Conservation (phyloP, 2,113 vertebrate genomes). For the Dunckerocampus dactyliophorus region DNA sequence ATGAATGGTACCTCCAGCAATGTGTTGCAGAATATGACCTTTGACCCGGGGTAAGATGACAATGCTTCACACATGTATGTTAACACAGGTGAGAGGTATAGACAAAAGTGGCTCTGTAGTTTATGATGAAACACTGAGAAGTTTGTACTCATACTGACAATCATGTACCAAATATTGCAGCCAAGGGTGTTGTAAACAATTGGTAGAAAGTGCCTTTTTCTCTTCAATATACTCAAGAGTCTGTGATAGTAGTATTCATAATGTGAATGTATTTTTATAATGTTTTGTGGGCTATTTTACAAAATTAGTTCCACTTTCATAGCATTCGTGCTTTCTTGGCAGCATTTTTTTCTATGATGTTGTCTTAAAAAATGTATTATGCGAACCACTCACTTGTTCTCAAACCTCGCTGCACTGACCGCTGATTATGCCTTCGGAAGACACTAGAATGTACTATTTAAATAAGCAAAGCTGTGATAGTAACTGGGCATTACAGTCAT, state of each 20-base stretch:
- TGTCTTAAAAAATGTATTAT: neutral
- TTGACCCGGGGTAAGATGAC: conserved; percentile 38
- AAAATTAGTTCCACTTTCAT: conserved; percentile 10
- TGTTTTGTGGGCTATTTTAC: conserved; percentile 38
- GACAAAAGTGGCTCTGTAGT: neutral
- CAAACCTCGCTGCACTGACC: neutral
- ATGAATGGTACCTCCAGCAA: conserved; percentile 75
- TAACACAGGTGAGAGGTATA: neutral
- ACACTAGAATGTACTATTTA: conserved; percentile 19
- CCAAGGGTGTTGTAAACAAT: conserved; percentile 28
- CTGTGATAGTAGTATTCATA: conserved; percentile 36
- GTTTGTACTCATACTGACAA: conserved; percentile 1
- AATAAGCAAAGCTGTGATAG: conserved; percentile 23
- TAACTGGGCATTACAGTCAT: conserved; percentile 21
- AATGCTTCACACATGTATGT: neutral
- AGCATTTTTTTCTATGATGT: conserved; percentile 4
- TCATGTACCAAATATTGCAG: conserved; percentile 4
- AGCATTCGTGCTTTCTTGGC: neutral
- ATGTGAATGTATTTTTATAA: conserved; percentile 36
- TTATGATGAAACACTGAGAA: neutral
- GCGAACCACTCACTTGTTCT: neutral
- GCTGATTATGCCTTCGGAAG: conserved; percentile 2
- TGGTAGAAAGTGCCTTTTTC: conserved; percentile 52
- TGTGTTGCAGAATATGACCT: conserved; percentile 75
- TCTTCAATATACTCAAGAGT: conserved; percentile 16